Conservation (phyloP, 2,888 invertebrate species). For the Epinotia brunnichana region DNA sequence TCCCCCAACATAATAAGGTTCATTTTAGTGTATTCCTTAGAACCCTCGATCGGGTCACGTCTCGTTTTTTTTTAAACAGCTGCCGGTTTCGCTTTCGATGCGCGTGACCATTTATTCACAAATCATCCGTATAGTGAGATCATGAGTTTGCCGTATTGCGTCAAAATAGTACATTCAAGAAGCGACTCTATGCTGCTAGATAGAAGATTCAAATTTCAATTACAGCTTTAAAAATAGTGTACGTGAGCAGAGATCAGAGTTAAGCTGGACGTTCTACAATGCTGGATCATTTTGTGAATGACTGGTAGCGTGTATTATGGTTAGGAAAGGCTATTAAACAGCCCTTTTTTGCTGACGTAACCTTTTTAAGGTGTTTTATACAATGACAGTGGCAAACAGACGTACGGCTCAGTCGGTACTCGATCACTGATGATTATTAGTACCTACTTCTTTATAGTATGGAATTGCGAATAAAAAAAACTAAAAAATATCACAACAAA, state of each 20-base stretch:
- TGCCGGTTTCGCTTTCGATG: conserved; percentile 31
- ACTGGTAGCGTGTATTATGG: not conserved
- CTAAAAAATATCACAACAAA: too few relatives aligned
- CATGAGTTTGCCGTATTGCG: too few relatives aligned
- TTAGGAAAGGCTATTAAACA: not conserved
- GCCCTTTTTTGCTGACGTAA: not conserved
- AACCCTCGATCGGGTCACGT: conserved; percentile 13
- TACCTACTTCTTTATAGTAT: too few relatives aligned
- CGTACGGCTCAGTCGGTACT: not conserved
- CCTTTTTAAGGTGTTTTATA: not conserved
- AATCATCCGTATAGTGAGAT: not conserved
- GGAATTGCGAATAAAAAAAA: too few relatives aligned
- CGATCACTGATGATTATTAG: too few relatives aligned
- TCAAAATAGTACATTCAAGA: too few relatives aligned
- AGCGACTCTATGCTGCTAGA: too few relatives aligned
- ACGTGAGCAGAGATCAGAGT: not conserved
- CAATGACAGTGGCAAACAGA: not conserved
- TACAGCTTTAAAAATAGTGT: too few relatives aligned
- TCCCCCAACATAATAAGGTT: not conserved
- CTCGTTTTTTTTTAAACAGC: conserved; percentile 18
- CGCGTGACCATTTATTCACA: conserved; percentile 19
- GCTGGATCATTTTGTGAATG: not conserved
- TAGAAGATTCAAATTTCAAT: too few relatives aligned
- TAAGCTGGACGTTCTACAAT: not conserved
- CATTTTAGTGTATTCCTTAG: not conserved